Conservation (phyloP, 2,888 invertebrate genomes). For the Drosophila hawaiiensis region DNA sequence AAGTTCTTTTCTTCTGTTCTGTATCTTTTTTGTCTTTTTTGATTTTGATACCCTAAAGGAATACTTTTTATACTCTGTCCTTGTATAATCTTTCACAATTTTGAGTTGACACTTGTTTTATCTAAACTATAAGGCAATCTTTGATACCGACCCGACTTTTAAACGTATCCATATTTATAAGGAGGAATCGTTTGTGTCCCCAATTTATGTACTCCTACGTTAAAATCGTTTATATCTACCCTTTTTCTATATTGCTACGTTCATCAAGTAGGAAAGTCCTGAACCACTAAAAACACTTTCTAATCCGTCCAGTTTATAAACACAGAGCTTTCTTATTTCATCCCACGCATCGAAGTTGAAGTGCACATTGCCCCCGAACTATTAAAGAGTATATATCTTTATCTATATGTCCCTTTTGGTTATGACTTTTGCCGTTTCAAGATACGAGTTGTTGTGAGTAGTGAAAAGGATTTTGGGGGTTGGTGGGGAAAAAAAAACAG, state of each 20-base stretch:
- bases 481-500: conserved; percentile 11
- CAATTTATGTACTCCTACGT: background rate
- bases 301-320: conserved; percentile 13
- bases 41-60: background rate
- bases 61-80: background rate
- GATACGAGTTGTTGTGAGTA: conserved; percentile 11
- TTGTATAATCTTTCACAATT: background rate
- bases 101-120: background rate
- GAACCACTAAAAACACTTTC: background rate
- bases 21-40: background rate
- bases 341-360: conserved; percentile 43
- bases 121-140: background rate
- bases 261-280: background rate
- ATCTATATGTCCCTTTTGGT: background rate
- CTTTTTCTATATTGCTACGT: background rate
- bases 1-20: background rate
- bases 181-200: background rate
- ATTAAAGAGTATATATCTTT: background rate
- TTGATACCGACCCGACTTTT: background rate
- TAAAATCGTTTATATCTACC: background rate
- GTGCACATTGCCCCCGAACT: conserved; percentile 37
- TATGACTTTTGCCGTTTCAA: conserved; percentile 14
- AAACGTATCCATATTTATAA: background rate
- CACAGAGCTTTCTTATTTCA: background rate
- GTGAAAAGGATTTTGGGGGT: background rate